phyloP scores from a whole-genome alignment of 2,797 vertebrate genomes.

The Acrossocheilus wenchowensis region DNA sequence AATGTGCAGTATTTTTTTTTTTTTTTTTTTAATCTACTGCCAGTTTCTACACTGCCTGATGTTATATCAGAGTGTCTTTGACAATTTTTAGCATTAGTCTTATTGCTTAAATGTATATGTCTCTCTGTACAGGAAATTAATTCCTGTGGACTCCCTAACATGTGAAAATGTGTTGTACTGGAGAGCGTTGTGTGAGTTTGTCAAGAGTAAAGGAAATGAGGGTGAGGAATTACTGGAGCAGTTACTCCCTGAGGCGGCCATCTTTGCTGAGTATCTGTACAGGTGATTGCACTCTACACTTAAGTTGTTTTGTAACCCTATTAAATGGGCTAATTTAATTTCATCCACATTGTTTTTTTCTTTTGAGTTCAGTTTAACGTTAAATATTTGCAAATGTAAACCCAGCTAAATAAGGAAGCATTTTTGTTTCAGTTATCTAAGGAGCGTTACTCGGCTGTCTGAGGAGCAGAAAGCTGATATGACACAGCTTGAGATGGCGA shows the following conservation, averaged over 20 bases:
- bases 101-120: slow-evolving; percentile 1
- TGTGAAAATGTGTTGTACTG: slow-evolving; percentile 91
- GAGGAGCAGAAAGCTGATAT: slow-evolving; percentile 89
- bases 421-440: slow-evolving; percentile 75
- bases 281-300: slow-evolving; percentile 75
- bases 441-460: slow-evolving; percentile 81
- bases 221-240: slow-evolving; percentile 89
- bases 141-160: slow-evolving; percentile 84
- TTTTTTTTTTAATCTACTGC: no score
- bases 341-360: neutral
- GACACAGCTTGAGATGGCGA: slow-evolving; percentile 86
- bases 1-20: neutral
- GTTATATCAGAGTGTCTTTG: neutral
- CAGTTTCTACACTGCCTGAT: neutral
- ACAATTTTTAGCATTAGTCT: slow-evolving; percentile 28
- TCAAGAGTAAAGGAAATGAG: slow-evolving; percentile 88
- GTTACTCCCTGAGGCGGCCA: slow-evolving; percentile 88
- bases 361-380: neutral
- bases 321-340: neutral
- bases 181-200: slow-evolving; percentile 89
- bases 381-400: neutral
- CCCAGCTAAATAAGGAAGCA: neutral
- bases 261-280: slow-evolving; percentile 88
- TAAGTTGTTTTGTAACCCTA: neutral
- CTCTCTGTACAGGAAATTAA: slow-evolving; percentile 79